A percentile compares a stretch with the other conserved stretches of the same genome.
phyloP scores from a whole-genome alignment of 2,888 invertebrate species.

The Lithophane ornitopus region DNA sequence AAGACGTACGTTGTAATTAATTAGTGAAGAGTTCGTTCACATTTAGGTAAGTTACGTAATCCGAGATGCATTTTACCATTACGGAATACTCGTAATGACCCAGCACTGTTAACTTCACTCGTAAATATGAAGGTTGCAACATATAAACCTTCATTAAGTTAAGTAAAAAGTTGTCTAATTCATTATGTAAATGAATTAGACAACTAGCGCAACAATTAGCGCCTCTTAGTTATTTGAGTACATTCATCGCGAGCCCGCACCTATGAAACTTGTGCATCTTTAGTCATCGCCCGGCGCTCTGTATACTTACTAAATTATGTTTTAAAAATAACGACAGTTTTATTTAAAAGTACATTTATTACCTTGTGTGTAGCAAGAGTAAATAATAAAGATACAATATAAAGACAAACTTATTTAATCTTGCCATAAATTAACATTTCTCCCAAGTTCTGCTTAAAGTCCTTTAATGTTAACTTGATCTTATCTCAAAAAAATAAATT shows the following conservation, averaged over 20 bases:
- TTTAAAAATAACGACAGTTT: not conserved
- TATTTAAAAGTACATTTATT: not conserved
- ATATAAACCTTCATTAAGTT: conserved; percentile 14
- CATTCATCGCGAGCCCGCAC: conserved; percentile 32
- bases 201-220: too few species aligned
- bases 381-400: not conserved
- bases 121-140: conserved; percentile 1
- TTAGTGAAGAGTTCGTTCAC: not conserved
- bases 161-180: conserved; percentile 20
- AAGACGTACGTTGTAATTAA: not conserved
- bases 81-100: not conserved
- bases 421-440: not conserved
- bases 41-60: not conserved
- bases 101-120: conserved; percentile 1
- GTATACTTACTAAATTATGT: not conserved
- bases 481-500: conserved; percentile 11
- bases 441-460: not conserved
- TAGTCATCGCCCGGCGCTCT: not conserved
- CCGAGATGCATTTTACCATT: conserved; percentile 4
- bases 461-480: not conserved
- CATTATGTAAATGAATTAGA: too few species aligned
- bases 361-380: too few species aligned
- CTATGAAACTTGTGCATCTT: conserved; percentile 1
- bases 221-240: not conserved
- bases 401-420: not conserved